These are phyloP conservation scores for Hippotragus niger DNA, from an alignment of 2,113 vertebrate species.

Conservation along the genomic window DNA sequence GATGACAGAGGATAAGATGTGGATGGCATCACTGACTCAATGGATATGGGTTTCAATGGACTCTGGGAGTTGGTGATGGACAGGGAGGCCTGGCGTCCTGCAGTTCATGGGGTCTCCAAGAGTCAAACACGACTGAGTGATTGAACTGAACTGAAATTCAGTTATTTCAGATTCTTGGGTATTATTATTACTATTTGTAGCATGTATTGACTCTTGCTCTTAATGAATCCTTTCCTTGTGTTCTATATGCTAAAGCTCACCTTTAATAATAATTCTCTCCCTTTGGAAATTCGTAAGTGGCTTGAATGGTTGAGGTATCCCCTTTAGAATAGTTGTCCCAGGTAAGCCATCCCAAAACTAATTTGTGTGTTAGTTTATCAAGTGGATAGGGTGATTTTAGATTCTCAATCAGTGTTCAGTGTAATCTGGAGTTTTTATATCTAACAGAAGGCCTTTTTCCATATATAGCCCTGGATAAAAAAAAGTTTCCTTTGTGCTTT, in stretches of 20 bases:
- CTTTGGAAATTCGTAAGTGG: not conserved
- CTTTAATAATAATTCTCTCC: not conserved
- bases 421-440: not conserved
- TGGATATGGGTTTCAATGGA: not conserved
- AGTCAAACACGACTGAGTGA: rapidly evolving
- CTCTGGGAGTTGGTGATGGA: not conserved
- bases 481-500: not conserved
- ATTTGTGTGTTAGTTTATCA: not conserved
- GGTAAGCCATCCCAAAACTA: not conserved
- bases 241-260: not conserved
- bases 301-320: not conserved
- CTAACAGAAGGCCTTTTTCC: not conserved
- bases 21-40: not conserved
- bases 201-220: not conserved
- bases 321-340: not conserved
- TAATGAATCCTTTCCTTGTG: not conserved
- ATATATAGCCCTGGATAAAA: not conserved
- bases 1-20: too few species aligned
- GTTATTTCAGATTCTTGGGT: not conserved
- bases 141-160: not conserved
- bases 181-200: not conserved
- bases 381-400: not conserved
- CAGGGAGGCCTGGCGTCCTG: not conserved
- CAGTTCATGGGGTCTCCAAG: not conserved
- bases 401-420: not conserved